A percentile compares a stretch with the other conserved stretches of the same genome.
These are phyloP conservation scores for Styela plicata DNA, from an alignment of 23 tunicate species.

Conservation along the genomic window DNA sequence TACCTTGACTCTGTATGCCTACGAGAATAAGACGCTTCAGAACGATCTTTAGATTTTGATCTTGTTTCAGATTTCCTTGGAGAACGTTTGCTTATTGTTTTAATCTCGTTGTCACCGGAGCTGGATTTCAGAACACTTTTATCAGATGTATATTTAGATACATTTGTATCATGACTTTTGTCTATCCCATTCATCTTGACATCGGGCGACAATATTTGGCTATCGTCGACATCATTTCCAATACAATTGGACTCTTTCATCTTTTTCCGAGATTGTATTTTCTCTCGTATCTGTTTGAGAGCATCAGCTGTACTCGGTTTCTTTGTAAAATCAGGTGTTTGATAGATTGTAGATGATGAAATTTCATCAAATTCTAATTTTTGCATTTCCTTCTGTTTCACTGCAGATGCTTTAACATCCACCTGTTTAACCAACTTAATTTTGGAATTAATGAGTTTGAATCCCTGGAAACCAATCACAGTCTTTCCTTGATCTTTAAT, in stretches of 20 bases:
- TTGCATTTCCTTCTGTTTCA: not conserved
- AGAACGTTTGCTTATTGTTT: not conserved
- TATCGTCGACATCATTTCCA: not conserved
- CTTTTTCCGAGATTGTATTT: constrained; percentile 4
- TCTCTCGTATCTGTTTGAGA: constrained; percentile 10
- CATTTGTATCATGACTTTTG: not conserved
- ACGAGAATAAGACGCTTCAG: not conserved
- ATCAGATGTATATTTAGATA: not conserved
- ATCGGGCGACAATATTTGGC: not conserved
- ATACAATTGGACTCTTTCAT: not conserved
- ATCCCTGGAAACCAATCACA: constrained; percentile 9
- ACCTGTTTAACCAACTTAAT: constrained; percentile 9
- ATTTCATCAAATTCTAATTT: not conserved
- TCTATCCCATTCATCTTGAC: not conserved
- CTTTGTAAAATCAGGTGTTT: too few relatives aligned
- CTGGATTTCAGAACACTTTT: not conserved
- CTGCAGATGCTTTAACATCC: not conserved
- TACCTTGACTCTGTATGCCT: not conserved
- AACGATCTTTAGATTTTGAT: not conserved
- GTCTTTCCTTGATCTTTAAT: not conserved
- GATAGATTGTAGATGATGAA: not conserved
- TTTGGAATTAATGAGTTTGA: constrained; percentile 16
- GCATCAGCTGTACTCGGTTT: not conserved
- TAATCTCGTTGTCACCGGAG: not conserved
- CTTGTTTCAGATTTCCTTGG: too few relatives aligned